Evolutionary conservation across 2,797 vertebrate species (phyloP), one percentile per base, ranked within the genome.

Genomic region (Helostoma temminkii): DNA sequence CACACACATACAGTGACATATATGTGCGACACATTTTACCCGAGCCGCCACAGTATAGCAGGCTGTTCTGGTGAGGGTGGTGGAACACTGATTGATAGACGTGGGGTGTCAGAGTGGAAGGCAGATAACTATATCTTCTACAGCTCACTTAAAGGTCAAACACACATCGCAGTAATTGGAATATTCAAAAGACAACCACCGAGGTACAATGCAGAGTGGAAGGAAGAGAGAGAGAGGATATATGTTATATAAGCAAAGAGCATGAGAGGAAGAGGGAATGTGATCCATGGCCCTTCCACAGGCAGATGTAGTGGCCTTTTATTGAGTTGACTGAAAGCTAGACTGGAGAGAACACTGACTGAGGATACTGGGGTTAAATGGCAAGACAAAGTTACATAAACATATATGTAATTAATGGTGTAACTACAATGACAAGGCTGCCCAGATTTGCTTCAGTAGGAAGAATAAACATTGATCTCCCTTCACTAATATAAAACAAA

Each of bases 91-190:
- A 99, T 96, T 97, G 97, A 97, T 97, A 97, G 96, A 96, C 92
- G 93, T 94, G 89, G 93, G 92, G 91, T 96, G 96, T 97, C 95
- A 96, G 91, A 94, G 92, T 94, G 93, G 94, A 88, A 88, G 94
- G 95, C 94, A 97, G 96, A 98, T 97, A 98, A 97, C 96, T 97
- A 95, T 96, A 97, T 97, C 96, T 95, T 95, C 95, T 91, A 92
- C 94, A 93, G 95, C 95, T 96, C 95, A 94, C 94, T 95, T 94
- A 96, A 99, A 99, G 97, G 97, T 99, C 97, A 98, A 93, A 94
- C 94, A 94, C 92, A 93, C 92, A 89, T 84, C 89, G 83, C 89
- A 88, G 88, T 96, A 96, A 97, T 96, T 95, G 95, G 94, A 96
- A 95, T 94, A 96, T 95, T 93, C 93, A 93, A 91, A 94, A 94